phyloP scores from a whole-genome alignment of 2,113 vertebrate species.

The Heteronetta atricapilla region DNA sequence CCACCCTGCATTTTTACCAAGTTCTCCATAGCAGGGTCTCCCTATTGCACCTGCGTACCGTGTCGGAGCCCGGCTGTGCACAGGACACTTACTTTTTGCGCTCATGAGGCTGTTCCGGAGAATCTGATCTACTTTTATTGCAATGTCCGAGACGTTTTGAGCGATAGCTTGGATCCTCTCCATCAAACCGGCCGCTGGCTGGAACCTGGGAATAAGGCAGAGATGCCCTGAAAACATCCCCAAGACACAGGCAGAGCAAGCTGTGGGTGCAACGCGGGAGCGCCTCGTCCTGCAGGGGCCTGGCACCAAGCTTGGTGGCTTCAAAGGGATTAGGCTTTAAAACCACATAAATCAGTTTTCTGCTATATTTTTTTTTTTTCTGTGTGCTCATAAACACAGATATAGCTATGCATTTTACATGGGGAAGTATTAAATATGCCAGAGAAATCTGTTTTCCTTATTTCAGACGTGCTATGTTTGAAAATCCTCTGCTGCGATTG shows the following conservation, averaged over 20 bases:
- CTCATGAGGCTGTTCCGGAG: conserved; percentile 87
- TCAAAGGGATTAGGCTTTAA: background rate
- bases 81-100: conserved; percentile 78
- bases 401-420: background rate
- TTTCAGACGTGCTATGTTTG: background rate
- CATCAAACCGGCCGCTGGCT: conserved; percentile 83
- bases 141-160: conserved; percentile 95
- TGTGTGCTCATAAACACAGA: background rate
- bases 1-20: background rate
- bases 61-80: accelerated
- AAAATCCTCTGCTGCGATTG: background rate
- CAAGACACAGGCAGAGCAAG: background rate
- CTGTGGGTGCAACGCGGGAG: background rate
- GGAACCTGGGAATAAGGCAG: conserved; percentile 77
- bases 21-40: background rate
- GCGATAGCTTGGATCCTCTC: conserved; percentile 97
- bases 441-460: background rate
- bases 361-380: background rate
- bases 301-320: background rate
- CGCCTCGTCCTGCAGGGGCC: accelerated
- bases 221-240: background rate
- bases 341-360: background rate
- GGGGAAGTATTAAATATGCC: background rate
- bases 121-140: conserved; percentile 93
- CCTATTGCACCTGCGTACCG: background rate